Percentiles rank a stretch among this genome's conserved stretches.
Conservation (phyloP, 2,888 invertebrate species). For the Drosophila phalerata region DNA sequence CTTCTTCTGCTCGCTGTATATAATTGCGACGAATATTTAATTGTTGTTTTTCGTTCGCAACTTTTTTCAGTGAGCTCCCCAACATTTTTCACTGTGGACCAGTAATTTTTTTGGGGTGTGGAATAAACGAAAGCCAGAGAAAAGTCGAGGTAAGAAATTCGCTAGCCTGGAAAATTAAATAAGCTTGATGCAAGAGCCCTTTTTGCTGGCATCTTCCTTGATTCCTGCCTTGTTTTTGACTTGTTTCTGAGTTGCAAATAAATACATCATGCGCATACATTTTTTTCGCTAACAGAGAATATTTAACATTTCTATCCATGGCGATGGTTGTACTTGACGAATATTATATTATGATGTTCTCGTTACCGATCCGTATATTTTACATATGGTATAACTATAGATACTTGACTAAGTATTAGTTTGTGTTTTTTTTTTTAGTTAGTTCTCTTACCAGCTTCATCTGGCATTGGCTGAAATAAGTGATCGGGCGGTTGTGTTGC, state of each 20-base stretch:
- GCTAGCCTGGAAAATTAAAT: constrained; percentile 36
- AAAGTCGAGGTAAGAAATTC: constrained; percentile 3
- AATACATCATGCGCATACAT: constrained; percentile 8
- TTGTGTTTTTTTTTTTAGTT: constrained; percentile 21
- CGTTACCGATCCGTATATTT: background rate
- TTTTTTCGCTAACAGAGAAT: background rate
- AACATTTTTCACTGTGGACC: constrained; percentile 18
- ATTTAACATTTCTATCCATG: background rate
- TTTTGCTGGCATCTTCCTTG: constrained; percentile 19
- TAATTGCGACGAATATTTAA: constrained; percentile 75
- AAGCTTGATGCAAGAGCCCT: constrained; percentile 8
- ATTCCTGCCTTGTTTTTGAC: constrained; percentile 3
- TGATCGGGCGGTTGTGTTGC: constrained; percentile 89
- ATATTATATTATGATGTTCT: too few species aligned
- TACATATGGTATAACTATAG: constrained; percentile 26
- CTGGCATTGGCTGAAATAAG: constrained; percentile 89
- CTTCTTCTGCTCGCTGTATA: constrained; percentile 27
- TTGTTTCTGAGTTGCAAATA: constrained; percentile 15
- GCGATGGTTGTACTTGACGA: constrained; percentile 13
- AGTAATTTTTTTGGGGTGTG: background rate
- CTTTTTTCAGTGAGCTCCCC: constrained; percentile 5
- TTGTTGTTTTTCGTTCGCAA: constrained; percentile 46
- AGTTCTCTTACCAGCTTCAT: constrained; percentile 89
- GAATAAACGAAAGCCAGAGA: background rate
- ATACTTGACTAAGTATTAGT: constrained; percentile 42